phyloP scores from a whole-genome alignment of 2,113 vertebrate species.

The Spilogale gracilis region DNA sequence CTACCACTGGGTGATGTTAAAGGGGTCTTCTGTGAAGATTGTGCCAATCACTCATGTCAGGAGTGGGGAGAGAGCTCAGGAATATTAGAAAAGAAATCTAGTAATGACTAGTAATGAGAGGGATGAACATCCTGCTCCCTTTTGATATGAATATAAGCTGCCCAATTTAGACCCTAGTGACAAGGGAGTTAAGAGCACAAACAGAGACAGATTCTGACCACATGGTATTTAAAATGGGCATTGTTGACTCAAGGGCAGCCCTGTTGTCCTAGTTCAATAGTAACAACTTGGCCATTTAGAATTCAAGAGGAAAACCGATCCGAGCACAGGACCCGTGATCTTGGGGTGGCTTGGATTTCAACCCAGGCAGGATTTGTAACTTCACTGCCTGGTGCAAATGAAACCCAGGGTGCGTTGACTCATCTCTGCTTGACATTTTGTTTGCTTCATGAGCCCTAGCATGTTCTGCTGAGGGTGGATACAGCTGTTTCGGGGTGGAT shows the following conservation, averaged over 20 bases:
- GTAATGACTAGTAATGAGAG: not conserved
- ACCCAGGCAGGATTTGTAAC: not conserved
- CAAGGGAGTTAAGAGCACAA: not conserved
- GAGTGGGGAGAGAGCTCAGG: not conserved
- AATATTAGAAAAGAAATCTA: not conserved
- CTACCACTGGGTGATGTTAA: not conserved
- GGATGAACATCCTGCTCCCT: not conserved
- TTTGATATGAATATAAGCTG: not conserved
- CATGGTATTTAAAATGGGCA: not conserved
- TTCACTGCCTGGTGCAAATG: constrained; percentile 65
- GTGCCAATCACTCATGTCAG: not conserved
- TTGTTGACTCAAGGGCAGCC: not conserved
- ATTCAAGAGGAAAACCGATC: not conserved
- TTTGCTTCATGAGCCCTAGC: not conserved
- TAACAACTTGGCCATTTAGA: not conserved
- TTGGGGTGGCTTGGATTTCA: constrained; percentile 66
- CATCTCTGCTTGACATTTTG: constrained; percentile 57
- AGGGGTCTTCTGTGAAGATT: not conserved
- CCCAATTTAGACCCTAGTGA: not conserved
- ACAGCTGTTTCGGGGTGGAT: not conserved
- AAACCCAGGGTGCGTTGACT: not conserved
- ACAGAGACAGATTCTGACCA: not conserved
- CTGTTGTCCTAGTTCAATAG: not conserved
- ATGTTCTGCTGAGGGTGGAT: not conserved
- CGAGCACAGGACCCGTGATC: not conserved